Evolutionary conservation across 2,888 invertebrate species (phyloP).

Genomic region (Apoderus coryli): DNA sequence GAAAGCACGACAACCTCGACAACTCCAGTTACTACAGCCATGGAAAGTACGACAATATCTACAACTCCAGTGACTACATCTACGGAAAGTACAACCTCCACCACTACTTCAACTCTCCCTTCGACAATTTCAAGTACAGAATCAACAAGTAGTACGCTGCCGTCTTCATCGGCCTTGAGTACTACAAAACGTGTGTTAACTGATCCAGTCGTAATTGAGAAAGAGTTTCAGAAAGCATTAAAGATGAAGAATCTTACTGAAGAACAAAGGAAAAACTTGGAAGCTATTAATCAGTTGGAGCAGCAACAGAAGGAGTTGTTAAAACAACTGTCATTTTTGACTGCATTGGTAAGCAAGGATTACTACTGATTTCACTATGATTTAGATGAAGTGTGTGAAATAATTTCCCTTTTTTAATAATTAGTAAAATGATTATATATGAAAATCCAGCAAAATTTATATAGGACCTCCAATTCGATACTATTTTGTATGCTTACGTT

Average conservation of each 20-base stretch:
- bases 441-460: no score
- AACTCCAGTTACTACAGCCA: slow-evolving; percentile 13
- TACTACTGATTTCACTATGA: slow-evolving; percentile 3
- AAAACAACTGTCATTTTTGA: slow-evolving; percentile 30
- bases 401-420: no score
- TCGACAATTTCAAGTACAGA: slow-evolving; percentile 6
- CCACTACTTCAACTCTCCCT: slow-evolving; percentile 13
- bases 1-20: slow-evolving; percentile 11
- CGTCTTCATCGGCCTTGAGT: slow-evolving; percentile 8
- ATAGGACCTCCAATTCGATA: no score
- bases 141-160: slow-evolving; percentile 8
- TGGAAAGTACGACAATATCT: slow-evolving; percentile 10
- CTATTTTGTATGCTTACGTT: no score
- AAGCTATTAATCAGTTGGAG: slow-evolving; percentile 28
- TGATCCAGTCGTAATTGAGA: no score
- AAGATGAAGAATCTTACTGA: slow-evolving; percentile 26
- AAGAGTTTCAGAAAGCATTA: slow-evolving; percentile 14
- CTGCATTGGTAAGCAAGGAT: slow-evolving; percentile 24
- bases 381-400: no score
- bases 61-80: slow-evolving; percentile 13
- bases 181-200: slow-evolving; percentile 7
- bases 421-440: no score
- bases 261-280: slow-evolving; percentile 29
- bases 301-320: slow-evolving; percentile 30
- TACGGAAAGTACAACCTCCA: slow-evolving; percentile 11